Percentiles rank a stretch among this genome's conserved stretches.
Conservation (phyloP, 1,140 invertebrate species). For the Apis dorsata region DNA sequence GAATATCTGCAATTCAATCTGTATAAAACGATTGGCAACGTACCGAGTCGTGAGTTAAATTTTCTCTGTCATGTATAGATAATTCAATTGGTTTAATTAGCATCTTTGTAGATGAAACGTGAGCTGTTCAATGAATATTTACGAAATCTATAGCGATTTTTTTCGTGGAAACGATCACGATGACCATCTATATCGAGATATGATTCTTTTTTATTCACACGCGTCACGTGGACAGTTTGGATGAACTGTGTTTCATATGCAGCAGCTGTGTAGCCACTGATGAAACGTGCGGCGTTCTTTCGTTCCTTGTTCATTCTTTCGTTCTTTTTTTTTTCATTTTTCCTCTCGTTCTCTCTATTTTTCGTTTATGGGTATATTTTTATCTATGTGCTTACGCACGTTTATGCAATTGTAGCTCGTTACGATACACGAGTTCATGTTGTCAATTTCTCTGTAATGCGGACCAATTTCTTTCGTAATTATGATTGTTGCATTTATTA, state of each 20-base stretch:
- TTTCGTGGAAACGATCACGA: not conserved
- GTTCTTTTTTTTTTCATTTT: not conserved
- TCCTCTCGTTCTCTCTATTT: not conserved
- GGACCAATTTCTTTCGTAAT: constrained; percentile 18
- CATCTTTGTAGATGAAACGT: not conserved
- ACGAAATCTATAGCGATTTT: not conserved
- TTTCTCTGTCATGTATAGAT: not conserved
- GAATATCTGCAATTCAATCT: not conserved
- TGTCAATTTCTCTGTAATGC: constrained; percentile 14
- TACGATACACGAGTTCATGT: not conserved
- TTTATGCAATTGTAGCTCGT: not conserved
- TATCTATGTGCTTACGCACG: not conserved
- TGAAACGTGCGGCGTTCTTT: constrained; percentile 19
- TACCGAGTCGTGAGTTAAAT: constrained; percentile 6
- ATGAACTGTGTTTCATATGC: constrained; percentile 19
- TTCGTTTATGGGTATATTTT: not conserved
- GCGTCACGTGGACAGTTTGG: constrained; percentile 20
- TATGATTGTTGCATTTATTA: constrained; percentile 32
- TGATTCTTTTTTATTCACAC: not conserved
- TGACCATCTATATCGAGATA: not conserved
- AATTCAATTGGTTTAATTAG: constrained; percentile 5
- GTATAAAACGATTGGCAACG: constrained; percentile 4
- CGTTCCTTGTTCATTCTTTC: not conserved
- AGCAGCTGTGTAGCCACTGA: constrained; percentile 16
- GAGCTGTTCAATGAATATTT: not conserved